A percentile compares a stretch with the other conserved stretches of the same genome.
These are phyloP conservation scores for Aphelenchoides fujianensis DNA, from an alignment of 1,140 invertebrate genomes.

Conservation along the genomic window DNA sequence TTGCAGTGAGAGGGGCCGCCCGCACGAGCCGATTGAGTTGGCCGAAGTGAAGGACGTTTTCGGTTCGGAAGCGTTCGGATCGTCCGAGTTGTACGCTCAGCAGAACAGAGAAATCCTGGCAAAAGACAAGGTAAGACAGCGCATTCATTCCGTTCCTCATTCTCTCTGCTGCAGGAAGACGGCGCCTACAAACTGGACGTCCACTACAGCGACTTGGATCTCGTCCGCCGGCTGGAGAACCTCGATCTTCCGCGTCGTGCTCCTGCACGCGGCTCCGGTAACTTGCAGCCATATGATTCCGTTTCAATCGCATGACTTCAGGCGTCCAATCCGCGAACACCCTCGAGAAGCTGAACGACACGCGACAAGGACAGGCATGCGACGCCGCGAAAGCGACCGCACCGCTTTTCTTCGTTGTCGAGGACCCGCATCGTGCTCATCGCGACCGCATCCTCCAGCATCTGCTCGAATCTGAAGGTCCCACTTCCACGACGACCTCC, in stretches of 20 bases:
- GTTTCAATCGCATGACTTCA: not conserved
- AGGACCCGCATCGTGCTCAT: constrained; percentile 46
- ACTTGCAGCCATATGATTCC: too few species aligned
- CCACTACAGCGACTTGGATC: constrained; percentile 19
- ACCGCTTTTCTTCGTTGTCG: constrained; percentile 51
- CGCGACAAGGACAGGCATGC: not conserved
- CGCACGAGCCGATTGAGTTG: not conserved
- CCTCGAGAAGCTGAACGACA: not conserved
- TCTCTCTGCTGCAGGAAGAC: not conserved
- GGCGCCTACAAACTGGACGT: constrained; percentile 15
- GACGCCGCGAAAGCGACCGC: constrained; percentile 31
- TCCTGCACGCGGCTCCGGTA: constrained; percentile 1
- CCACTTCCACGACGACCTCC: constrained; percentile 34
- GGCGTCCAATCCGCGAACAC: constrained; percentile 26
- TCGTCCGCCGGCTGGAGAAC: constrained; percentile 12
- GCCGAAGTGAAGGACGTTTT: constrained; percentile 8
- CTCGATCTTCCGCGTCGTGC: constrained; percentile 4
- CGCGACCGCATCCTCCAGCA: constrained; percentile 40
- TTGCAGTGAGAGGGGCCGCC: not conserved
- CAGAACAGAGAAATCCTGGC: not conserved
- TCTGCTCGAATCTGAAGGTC: not conserved
- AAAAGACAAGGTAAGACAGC: not conserved
- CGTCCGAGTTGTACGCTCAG: not conserved
- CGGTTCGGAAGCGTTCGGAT: not conserved
- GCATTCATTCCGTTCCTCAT: not conserved